phyloP scores from a whole-genome alignment of 2,797 vertebrate genomes.

The Perdix hodgsoniae region DNA sequence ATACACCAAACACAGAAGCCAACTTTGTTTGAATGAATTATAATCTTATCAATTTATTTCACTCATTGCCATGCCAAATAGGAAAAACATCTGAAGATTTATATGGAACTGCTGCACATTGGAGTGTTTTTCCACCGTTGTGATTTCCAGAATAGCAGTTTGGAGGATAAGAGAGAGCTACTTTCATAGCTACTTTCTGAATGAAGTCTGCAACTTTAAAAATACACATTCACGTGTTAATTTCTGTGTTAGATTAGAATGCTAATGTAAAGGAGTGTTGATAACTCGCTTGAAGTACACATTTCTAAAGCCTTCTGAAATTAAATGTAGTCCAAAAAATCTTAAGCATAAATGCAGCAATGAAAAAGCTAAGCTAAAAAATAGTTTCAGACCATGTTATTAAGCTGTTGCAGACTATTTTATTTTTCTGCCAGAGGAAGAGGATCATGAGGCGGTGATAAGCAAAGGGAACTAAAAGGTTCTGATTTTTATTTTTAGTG shows the following conservation, averaged over 20 bases:
- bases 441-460: constrained; percentile 32
- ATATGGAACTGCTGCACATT: background rate
- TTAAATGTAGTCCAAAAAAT: background rate
- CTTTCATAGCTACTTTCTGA: background rate
- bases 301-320: background rate
- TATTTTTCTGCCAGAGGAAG: background rate
- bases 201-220: background rate
- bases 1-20: background rate
- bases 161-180: background rate
- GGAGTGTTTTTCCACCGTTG: background rate
- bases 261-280: background rate
- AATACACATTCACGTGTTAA: background rate
- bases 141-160: background rate
- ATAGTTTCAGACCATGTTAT: background rate
- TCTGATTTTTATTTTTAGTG: constrained; percentile 70
- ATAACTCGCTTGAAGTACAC: background rate
- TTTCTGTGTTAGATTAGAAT: background rate
- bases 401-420: background rate
- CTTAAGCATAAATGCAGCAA: background rate
- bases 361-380: background rate
- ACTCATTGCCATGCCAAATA: background rate
- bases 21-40: background rate
- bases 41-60: background rate
- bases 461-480: constrained; percentile 48
- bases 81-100: background rate